These are phyloP conservation scores for Ceramica pisi DNA, from an alignment of 2,888 invertebrate species.

Conservation along the genomic window DNA sequence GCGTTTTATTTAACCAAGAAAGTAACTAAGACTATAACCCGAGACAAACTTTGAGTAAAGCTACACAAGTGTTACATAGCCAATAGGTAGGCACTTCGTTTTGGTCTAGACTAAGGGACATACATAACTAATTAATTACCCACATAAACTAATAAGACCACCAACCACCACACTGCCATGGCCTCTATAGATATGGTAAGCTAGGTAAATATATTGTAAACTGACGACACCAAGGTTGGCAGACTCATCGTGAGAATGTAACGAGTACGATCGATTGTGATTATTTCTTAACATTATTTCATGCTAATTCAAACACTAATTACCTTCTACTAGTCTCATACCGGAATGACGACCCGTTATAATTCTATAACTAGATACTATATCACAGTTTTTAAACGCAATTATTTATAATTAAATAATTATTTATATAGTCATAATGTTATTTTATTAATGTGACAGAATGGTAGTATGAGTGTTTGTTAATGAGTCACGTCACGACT, in stretches of 20 bases:
- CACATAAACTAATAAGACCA: conserved; percentile 7
- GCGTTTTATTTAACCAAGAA: neutral
- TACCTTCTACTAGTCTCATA: conserved; percentile 17
- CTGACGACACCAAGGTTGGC: neutral
- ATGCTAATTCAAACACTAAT: conserved; percentile 21
- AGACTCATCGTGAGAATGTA: conserved; percentile 6
- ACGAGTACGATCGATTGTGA: conserved; percentile 1
- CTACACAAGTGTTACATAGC: neutral
- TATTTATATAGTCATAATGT: too few species aligned
- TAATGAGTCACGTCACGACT: too few species aligned
- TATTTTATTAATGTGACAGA: too few species aligned
- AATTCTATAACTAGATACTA: conserved; percentile 16
- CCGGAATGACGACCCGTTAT: conserved; percentile 24
- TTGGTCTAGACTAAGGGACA: neutral
- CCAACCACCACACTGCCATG: neutral
- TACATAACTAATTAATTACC: conserved; percentile 29
- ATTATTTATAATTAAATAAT: neutral
- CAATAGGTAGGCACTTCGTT: neutral
- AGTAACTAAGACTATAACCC: neutral
- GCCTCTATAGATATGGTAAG: conserved; percentile 16
- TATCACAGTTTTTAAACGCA: conserved; percentile 2
- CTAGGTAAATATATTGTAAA: neutral
- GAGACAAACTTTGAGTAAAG: neutral
- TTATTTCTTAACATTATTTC: conserved; percentile 31
- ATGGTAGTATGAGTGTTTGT: too few species aligned